These are phyloP conservation scores for Nephrotoma flavescens DNA, from an alignment of 2,888 invertebrate genomes.

Conservation along the genomic window DNA sequence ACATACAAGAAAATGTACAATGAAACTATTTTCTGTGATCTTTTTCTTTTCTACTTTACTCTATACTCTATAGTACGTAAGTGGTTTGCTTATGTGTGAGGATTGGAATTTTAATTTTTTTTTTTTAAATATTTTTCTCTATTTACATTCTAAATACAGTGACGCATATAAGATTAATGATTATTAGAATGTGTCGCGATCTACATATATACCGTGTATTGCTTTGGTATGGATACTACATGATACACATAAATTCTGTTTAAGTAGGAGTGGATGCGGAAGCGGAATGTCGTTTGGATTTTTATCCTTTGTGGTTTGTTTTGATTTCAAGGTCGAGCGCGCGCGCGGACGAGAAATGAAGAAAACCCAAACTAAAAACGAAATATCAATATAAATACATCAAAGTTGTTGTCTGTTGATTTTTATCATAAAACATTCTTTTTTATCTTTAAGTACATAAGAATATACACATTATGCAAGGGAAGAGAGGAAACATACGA, in stretches of 20 bases:
- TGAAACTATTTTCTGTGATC: not conserved
- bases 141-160: not conserved
- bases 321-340: not conserved
- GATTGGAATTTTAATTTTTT: not conserved
- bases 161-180: not conserved
- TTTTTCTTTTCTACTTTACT: not conserved
- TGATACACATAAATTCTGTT: not conserved
- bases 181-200: not conserved
- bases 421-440: not conserved
- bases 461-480: not conserved
- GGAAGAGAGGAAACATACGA: not conserved
- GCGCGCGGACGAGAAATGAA: not conserved
- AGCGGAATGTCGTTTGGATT: not conserved
- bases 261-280: not conserved
- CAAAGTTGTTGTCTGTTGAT: not conserved
- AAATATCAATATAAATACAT: not conserved
- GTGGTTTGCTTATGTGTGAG: not conserved
- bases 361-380: not conserved
- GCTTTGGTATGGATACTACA: not conserved
- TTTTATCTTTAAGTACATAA: not conserved
- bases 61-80: not conserved
- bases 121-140: not conserved
- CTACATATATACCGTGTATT: not conserved
- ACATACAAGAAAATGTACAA: not conserved
- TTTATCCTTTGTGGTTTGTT: not conserved